Evolutionary conservation across 2,888 invertebrate genomes (phyloP).

Genomic region (Eupithecia centaureata): DNA sequence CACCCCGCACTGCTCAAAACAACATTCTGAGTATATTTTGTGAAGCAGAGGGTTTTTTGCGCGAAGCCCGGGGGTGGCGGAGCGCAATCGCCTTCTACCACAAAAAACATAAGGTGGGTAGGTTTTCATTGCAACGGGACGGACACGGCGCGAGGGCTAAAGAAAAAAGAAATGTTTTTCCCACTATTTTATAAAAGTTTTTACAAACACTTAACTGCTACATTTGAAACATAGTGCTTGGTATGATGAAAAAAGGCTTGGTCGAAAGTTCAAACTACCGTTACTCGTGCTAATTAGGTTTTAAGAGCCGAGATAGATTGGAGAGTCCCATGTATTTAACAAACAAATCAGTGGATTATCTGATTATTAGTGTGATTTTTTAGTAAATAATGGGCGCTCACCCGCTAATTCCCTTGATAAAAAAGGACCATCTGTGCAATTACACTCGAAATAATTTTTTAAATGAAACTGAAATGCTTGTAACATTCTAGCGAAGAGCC

Average conservation of each 20-base stretch:
- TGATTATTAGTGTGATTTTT: too few species aligned
- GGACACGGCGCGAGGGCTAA: constrained; percentile 28
- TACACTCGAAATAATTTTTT: background rate
- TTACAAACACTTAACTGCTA: background rate
- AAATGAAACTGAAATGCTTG: background rate
- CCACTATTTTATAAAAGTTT: background rate
- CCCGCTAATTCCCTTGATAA: too few species aligned
- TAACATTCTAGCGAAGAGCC: background rate
- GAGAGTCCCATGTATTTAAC: background rate
- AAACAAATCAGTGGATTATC: background rate
- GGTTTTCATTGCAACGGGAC: constrained; percentile 51
- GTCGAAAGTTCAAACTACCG: too few species aligned
- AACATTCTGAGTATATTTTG: constrained; percentile 77
- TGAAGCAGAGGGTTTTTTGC: constrained; percentile 82
- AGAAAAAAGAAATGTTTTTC: background rate
- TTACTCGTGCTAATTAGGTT: background rate
- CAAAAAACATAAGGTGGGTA: constrained; percentile 79
- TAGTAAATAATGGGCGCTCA: too few species aligned
- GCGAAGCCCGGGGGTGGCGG: constrained; percentile 80
- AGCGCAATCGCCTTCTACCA: constrained; percentile 80
- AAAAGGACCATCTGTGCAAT: background rate
- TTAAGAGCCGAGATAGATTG: too few species aligned
- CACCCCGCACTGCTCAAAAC: constrained; percentile 70
- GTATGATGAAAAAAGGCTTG: background rate
- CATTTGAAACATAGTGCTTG: background rate